phyloP scores from a whole-genome alignment of 30 jellyfish, hydroid and myxozoan species.

The Pseudorhiza aurosa region DNA sequence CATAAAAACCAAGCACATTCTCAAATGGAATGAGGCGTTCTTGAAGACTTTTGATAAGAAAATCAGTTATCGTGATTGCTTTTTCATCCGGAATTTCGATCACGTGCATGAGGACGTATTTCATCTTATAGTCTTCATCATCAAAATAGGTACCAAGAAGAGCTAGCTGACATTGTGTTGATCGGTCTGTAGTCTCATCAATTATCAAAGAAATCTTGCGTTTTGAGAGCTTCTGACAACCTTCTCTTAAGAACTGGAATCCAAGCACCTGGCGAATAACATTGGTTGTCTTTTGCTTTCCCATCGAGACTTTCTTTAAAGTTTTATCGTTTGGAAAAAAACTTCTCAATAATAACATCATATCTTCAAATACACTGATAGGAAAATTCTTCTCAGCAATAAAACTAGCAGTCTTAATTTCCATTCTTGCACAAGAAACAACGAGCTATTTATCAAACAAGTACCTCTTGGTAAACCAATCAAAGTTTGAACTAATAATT shows the following conservation, averaged over 20 bases:
- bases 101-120: slow-evolving; percentile 21
- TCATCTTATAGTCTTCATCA: slow-evolving; percentile 18
- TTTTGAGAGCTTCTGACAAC: slow-evolving; percentile 5
- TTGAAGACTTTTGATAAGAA: slow-evolving; percentile 2
- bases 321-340: slow-evolving; percentile 12
- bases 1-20: slow-evolving; percentile 45
- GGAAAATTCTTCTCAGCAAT: slow-evolving; percentile 49
- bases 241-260: slow-evolving; percentile 40
- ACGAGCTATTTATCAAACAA: too few species aligned
- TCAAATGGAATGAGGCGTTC: slow-evolving; percentile 35
- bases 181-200: slow-evolving; percentile 56
- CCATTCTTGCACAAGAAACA: slow-evolving; percentile 39
- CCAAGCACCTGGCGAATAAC: slow-evolving; percentile 35
- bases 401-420: slow-evolving; percentile 33
- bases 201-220: slow-evolving; percentile 39
- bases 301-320: slow-evolving; percentile 23
- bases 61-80: slow-evolving; percentile 7
- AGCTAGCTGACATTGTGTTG: slow-evolving; percentile 55
- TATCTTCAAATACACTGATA: slow-evolving; percentile 34
- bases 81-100: slow-evolving; percentile 17
- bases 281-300: slow-evolving; percentile 55
- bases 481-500: too few species aligned
- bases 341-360: neutral
- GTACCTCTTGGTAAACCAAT: too few species aligned
- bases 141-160: slow-evolving; percentile 33